Evolutionary conservation across 2,797 vertebrate genomes (phyloP).

Genomic region (Serranus cabrilla): DNA sequence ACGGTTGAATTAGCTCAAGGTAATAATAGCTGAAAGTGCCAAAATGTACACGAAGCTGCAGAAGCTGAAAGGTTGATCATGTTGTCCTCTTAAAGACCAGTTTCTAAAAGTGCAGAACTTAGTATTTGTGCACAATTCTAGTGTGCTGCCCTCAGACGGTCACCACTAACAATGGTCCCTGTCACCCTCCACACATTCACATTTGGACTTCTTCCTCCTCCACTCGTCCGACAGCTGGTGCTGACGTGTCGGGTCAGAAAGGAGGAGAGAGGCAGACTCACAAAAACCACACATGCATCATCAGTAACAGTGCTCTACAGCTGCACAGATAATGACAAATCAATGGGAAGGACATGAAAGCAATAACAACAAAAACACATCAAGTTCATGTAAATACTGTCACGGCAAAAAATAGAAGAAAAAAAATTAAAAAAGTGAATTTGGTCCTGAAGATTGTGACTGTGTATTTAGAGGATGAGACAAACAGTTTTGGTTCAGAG

Average conservation of each 20-base stretch:
- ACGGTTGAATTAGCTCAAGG: constrained; percentile 46
- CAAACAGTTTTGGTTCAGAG: constrained; percentile 15
- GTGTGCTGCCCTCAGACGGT: constrained; percentile 62
- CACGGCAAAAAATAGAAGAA: constrained; percentile 37
- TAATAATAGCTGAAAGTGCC: constrained; percentile 67
- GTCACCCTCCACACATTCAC: constrained; percentile 75
- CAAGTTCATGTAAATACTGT: constrained; percentile 73
- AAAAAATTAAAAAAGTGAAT: constrained; percentile 19
- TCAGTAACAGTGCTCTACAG: constrained; percentile 68
- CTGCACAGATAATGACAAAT: constrained; percentile 59
- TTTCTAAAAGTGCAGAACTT: constrained; percentile 51
- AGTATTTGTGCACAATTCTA: constrained; percentile 67
- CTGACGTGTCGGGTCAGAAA: constrained; percentile 73
- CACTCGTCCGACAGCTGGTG: constrained; percentile 61
- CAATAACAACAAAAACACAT: constrained; percentile 42
- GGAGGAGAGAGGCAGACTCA: constrained; percentile 59
- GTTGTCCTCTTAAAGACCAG: constrained; percentile 59
- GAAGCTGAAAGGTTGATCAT: constrained; percentile 52
- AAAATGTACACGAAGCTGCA: constrained; percentile 54
- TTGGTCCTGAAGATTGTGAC: constrained; percentile 51
- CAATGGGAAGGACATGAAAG: constrained; percentile 30
- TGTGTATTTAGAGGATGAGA: constrained; percentile 33
- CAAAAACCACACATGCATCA: constrained; percentile 59
- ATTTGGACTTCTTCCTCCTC: constrained; percentile 67
- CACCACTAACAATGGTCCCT: constrained; percentile 50